Evolutionary conservation across 1,140 invertebrate species (phyloP).

Genomic region (Magallana ariakensis): DNA sequence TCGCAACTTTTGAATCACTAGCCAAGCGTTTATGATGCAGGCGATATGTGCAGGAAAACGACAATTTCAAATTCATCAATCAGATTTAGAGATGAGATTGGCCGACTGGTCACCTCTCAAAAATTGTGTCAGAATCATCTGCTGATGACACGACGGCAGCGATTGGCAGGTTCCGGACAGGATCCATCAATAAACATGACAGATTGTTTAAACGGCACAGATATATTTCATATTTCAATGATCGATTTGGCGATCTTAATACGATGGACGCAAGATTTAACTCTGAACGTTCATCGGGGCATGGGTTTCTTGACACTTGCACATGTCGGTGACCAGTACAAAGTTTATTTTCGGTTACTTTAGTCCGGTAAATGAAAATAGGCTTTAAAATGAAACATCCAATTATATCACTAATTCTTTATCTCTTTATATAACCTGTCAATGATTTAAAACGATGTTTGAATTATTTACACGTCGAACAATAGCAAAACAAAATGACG

Average conservation of each 20-base stretch:
- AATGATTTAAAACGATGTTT: too few relatives aligned
- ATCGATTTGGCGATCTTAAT: not conserved
- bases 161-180: conserved; percentile 18
- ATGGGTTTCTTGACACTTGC: too few relatives aligned
- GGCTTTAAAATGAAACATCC: too few relatives aligned
- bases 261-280: too few relatives aligned
- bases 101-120: conserved; percentile 16
- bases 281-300: too few relatives aligned
- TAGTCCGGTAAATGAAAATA: too few relatives aligned
- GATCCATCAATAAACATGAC: conserved; percentile 27
- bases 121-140: conserved; percentile 32
- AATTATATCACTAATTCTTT: too few relatives aligned
- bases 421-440: too few relatives aligned
- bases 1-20: conserved; percentile 25
- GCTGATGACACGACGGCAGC: not conserved
- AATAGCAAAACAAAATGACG: not conserved
- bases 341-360: too few relatives aligned
- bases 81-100: conserved; percentile 13
- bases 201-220: not conserved
- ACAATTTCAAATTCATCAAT: conserved; percentile 35
- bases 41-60: conserved; percentile 29
- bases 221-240: conserved; percentile 12
- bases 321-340: too few relatives aligned
- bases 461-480: too few relatives aligned
- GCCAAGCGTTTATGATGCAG: conserved; percentile 21